Base-by-base conservation (phyloP, 2,113 vertebrate species). In the Oncorhynchus keta region DNA sequence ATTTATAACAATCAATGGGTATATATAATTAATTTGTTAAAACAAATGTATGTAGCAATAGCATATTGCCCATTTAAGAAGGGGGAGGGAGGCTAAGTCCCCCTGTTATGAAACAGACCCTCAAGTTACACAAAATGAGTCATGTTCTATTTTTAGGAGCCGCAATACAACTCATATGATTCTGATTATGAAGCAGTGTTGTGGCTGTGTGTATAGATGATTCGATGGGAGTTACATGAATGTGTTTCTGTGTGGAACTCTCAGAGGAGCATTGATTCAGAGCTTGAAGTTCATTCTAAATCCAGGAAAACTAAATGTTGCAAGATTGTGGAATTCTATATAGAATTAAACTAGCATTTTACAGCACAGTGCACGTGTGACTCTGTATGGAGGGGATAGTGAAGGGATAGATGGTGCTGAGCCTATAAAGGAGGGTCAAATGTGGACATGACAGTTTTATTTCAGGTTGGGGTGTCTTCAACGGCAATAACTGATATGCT, bases 121-220 rank as follows among this genome's bases (percentile, higher is more conserved):
- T 82, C 83, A 87, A 86, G 86, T 84, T 84, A 83, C 83, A 81
- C 83, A 85, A 79, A 83, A 73, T 90, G 90, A 92, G 81, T 92
- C 87, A 89, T 67, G 18, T 72, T 30, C 84, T 90, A 90, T 92
- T 89, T 88, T 83, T 90, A 88, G 83, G 75, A 24, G 8, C 78
- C 14, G 76, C 85, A 61, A 83, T 82, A 80, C 84, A 88, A 89
- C 88, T 77, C 77, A 70, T 30, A 69, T 82, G 83, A 79, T 84
- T 77, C 61, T 45, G 39, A 45, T 45, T 45, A 45, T 73, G 66
- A 68, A 78, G 24, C 73, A 28, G 4, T 32, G 72, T 24, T 35
- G 71, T 0, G 45, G 73, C n/a, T 59, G 61, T 57, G 55, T 57
- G 13, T 57, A 14, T 57, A 20, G 1, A 49, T 68, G 66, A 20